Base-by-base conservation (phyloP, 1,140 invertebrate genomes). In the Euglossa dilemma region DNA sequence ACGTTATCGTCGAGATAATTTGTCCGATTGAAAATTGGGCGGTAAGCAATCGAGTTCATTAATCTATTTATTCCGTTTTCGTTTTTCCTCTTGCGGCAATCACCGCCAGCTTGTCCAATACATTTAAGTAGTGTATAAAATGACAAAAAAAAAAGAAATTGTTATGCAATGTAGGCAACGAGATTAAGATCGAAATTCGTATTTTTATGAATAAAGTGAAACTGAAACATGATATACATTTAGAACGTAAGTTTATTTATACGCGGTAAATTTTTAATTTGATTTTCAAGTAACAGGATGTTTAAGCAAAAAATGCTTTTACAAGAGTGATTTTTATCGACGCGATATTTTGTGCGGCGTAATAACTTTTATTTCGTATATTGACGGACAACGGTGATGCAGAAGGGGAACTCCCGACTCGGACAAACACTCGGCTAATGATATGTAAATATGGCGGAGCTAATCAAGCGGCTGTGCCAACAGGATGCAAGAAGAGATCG, bases 391-490 rank as follows among this genome's bases (percentile, higher is more conserved):
- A 78, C 86, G 82, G 50, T 36, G 76, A 73, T 45, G 63, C 70
- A 77, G 66, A 83, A 73, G 89, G 80, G 85, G 87, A 90, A 88
- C 88, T 87, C 86, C 85, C 84, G 83, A 87, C 89, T 91, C 89
- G 90, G 89, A 91, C 92, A 94, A 93, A 94, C 93, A 93, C 92
- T 93, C 90, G 92, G 87, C 93, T 94, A 93, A 94, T 94, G 93
- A 94, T 93, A 93, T 93, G 93, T 93, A 93, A 93, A 93, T 93
- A 94, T 93, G 92, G 88, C 89, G 83, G 87, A 93, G 92, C 92
- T 94, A 94, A 94, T 94, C 92, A 94, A 94, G 93, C 93, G 92
- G 90, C 92, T 94, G 93, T 92, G 91, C 92, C 89, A 93, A 94
- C 93, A 92, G 85, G 82, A 74, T 77, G 75, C 80, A 85, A 78